Percentiles rank a stretch among this genome's conserved stretches.
Evolutionary conservation across 2,797 vertebrate species (phyloP).

Genomic region (Macropus fuliginosus): DNA sequence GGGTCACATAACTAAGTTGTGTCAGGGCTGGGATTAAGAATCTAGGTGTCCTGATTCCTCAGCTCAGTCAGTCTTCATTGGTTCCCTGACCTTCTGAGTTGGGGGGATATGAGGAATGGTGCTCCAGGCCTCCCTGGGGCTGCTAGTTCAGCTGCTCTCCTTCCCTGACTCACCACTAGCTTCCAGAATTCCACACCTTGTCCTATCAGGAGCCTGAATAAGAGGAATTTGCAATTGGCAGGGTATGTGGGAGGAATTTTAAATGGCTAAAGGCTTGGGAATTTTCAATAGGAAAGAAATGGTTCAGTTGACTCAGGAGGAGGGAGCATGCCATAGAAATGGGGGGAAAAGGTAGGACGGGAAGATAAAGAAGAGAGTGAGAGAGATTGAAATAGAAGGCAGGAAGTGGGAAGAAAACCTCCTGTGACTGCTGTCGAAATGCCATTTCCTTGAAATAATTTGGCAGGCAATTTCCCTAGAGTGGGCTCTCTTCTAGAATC

Average conservation of each 20-base stretch:
- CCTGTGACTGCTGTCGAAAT: constrained; percentile 55
- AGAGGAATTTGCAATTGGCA: constrained; percentile 7
- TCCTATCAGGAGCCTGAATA: constrained; percentile 58
- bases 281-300: constrained; percentile 51
- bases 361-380: constrained; percentile 10
- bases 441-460: constrained; percentile 65
- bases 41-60: neutral
- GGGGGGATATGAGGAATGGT: neutral
- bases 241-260: constrained; percentile 50
- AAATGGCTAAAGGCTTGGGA: constrained; percentile 43
- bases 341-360: constrained; percentile 24
- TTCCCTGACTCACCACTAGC: constrained; percentile 52
- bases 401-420: constrained; percentile 75
- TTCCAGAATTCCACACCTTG: neutral
- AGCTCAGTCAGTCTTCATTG: neutral
- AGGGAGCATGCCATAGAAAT: constrained; percentile 40
- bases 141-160: neutral
- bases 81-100: neutral
- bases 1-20: neutral
- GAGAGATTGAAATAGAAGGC: constrained; percentile 64
- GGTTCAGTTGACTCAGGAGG: constrained; percentile 39
- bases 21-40: neutral
- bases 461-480: constrained; percentile 63
- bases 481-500: constrained; percentile 32
- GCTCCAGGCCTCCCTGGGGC: neutral